phyloP scores from a whole-genome alignment of 2,888 invertebrate species.

The Sphaeridia pumilis region DNA sequence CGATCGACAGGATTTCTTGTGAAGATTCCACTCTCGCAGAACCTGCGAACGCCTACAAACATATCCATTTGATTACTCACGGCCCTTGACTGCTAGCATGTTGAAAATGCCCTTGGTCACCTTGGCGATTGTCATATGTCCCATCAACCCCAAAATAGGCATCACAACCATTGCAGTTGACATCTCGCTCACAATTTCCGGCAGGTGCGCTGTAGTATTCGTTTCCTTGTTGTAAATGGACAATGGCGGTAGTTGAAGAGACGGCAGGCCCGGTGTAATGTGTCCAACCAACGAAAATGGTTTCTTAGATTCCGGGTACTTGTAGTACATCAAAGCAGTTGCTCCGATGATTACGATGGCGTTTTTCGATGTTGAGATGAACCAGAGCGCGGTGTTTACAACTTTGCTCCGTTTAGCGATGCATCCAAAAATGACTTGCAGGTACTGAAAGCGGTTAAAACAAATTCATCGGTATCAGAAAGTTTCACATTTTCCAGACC shows the following conservation, averaged over 20 bases:
- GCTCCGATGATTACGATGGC: conserved; percentile 1
- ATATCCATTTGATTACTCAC: no score
- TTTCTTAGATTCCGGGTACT: neutral
- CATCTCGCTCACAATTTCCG: conserved; percentile 62
- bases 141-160: conserved; percentile 69
- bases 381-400: conserved; percentile 1
- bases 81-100: no score
- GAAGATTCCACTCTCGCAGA: conserved; percentile 24
- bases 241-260: conserved; percentile 54
- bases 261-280: conserved; percentile 58
- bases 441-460: neutral
- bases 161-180: conserved; percentile 75
- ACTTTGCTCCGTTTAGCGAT: neutral
- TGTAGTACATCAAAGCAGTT: neutral
- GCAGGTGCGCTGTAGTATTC: conserved; percentile 47
- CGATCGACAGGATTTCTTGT: conserved; percentile 21
- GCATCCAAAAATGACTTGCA: neutral
- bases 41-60: conserved; percentile 22
- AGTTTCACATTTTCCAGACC: no score
- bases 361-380: conserved; percentile 2
- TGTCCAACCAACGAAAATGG: conserved; percentile 42
- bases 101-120: no score
- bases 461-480: no score
- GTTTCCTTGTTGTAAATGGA: conserved; percentile 45
- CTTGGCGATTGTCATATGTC: conserved; percentile 58